These are phyloP conservation scores for Musca vetustissima DNA, from an alignment of 1,140 invertebrate genomes.

Conservation along the genomic window DNA sequence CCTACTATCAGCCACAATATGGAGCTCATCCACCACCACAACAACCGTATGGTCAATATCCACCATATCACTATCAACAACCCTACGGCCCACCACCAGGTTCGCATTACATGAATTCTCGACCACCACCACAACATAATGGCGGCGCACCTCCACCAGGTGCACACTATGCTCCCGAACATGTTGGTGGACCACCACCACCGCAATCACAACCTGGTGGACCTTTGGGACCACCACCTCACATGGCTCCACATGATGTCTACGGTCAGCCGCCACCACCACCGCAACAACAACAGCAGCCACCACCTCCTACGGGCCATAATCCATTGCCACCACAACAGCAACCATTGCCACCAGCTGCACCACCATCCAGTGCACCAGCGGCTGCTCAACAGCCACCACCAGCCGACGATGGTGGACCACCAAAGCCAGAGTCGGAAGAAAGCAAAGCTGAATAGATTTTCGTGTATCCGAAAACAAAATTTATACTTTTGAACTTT, in stretches of 20 bases:
- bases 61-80: slow-evolving; percentile 63
- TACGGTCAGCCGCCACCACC: slow-evolving; percentile 22
- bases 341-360: not conserved
- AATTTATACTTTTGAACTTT: not conserved
- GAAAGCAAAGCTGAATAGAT: slow-evolving; percentile 15
- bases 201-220: slow-evolving; percentile 31
- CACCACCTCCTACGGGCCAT: not conserved
- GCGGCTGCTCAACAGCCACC: not conserved
- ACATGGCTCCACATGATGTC: slow-evolving; percentile 25
- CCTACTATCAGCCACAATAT: slow-evolving; percentile 67
- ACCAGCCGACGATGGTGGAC: not conserved
- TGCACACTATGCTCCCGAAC: slow-evolving; percentile 35
- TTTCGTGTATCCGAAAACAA: not conserved
- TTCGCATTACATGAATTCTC: slow-evolving; percentile 51
- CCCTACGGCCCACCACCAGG: slow-evolving; percentile 63
- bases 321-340: not conserved
- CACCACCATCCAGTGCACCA: not conserved
- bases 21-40: slow-evolving; percentile 61
- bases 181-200: slow-evolving; percentile 28
- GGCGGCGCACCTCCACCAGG: slow-evolving; percentile 25
- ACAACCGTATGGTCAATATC: slow-evolving; percentile 62
- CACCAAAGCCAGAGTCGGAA: not conserved
- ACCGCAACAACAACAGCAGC: not conserved
- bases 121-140: slow-evolving; percentile 44
- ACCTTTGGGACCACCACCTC: slow-evolving; percentile 12